Evolutionary conservation across 2,797 vertebrate genomes (phyloP).

Genomic region (Pelodytes ibericus): DNA sequence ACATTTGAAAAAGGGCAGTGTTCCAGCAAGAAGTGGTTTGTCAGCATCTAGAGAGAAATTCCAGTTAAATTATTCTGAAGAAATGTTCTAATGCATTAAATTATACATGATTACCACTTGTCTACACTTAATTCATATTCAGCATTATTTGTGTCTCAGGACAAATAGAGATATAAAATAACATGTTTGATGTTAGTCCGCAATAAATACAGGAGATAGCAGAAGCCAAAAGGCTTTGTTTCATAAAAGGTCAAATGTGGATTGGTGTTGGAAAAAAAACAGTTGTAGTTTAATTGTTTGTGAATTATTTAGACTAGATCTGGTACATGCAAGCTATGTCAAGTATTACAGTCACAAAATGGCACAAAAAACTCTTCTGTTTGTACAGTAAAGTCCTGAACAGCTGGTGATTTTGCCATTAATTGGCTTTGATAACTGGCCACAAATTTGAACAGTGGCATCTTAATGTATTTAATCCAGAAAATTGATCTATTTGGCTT

Average conservation of each 20-base stretch:
- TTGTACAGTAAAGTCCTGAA: background rate
- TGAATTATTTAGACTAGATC: background rate
- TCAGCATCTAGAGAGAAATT: background rate
- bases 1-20: no score
- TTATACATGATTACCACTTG: background rate
- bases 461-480: constrained; percentile 13
- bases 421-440: constrained; percentile 20
- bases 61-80: background rate
- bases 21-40: no score
- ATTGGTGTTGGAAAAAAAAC: background rate
- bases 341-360: background rate
- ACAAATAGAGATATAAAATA: background rate
- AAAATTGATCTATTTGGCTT: constrained; percentile 27
- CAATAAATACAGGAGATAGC: background rate
- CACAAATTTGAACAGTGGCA: constrained; percentile 3
- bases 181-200: background rate
- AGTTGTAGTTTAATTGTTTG: background rate
- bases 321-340: background rate
- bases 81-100: background rate
- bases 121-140: background rate
- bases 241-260: background rate
- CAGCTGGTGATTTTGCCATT: constrained; percentile 14
- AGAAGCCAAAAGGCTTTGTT: background rate
- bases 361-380: background rate
- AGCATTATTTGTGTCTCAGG: background rate